Evolutionary conservation across 2,888 invertebrate species (phyloP), one percentile per base, ranked within the genome.

Genomic region (Listrodromus nycthemerus): DNA sequence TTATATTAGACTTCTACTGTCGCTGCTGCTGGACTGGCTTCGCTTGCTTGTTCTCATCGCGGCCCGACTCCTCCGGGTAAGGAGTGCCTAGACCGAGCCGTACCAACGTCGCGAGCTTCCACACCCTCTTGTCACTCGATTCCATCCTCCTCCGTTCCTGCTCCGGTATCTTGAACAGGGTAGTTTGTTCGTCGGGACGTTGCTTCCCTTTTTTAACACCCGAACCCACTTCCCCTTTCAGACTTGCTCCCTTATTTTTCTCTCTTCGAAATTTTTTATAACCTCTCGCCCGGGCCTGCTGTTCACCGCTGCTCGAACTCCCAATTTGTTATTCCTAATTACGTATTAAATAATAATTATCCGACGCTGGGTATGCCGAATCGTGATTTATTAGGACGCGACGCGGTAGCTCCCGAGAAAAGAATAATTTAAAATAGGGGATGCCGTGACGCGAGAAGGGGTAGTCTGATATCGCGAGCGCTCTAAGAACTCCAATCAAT

Each of bases 1-100:
- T 93, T 93, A 93, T 93, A 93, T 93, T 92, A 92, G 92, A 92
- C 89, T 88, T 85, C 69, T 65, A 48, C 70, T 52, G 74, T 80
- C 82, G 83, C 86, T 83, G 85, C 83, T 84, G 63, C 76, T 48
- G 80, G 75, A 74, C 80, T 78, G 69, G 19, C 65, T 69, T 75
- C 19, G 83, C 82, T 86, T 80, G 85, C 84, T 81, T 70, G 79
- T 84, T 82, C 75, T 74, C 85, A 79, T 69, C 80, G 37, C 37
- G 37, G 77, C 82, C 82, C 84, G 63, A 66, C 65, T 80, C 70
- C 27, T 73, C 71, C 66, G 63, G 65, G 75, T 79, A 66, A 79
- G 78, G 84, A 75, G 73, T 66, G 50, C 73, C 76, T 70, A 70
- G 65, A 78, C 75, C 41, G 63, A 65, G 55, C 52, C 48, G 71